Conservation (phyloP, 2,113 vertebrate genomes). For the Phodopus roborovskii region DNA sequence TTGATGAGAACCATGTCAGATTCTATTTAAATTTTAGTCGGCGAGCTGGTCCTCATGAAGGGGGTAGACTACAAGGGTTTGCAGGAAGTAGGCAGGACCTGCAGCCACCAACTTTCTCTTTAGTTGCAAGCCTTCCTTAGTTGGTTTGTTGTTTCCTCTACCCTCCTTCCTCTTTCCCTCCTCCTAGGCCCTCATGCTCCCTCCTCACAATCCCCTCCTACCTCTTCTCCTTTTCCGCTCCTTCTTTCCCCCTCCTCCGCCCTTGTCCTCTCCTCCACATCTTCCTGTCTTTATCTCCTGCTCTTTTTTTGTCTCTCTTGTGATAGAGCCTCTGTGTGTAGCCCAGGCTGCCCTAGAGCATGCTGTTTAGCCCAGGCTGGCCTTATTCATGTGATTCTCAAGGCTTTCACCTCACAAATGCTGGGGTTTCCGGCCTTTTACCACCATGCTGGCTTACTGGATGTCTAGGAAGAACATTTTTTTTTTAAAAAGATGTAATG, state of each 20-base stretch:
- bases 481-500: neutral
- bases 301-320: neutral
- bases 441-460: neutral
- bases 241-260: neutral
- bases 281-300: neutral
- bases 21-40: neutral
- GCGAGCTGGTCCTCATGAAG: fast-evolving
- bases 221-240: neutral
- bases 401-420: neutral
- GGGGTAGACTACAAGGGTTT: neutral
- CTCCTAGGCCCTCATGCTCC: too few relatives aligned
- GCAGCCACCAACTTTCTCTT: neutral
- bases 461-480: neutral
- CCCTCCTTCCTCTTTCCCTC: too few relatives aligned
- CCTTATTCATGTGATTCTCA: neutral
- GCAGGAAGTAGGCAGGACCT: neutral
- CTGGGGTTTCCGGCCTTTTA: neutral
- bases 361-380: neutral
- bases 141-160: neutral
- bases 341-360: neutral
- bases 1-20: fast-evolving
- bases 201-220: neutral
- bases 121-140: neutral
- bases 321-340: neutral
- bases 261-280: neutral